These are phyloP conservation scores for Gonocerus acuteangulatus DNA, from an alignment of 2,888 invertebrate species.

Conservation along the genomic window DNA sequence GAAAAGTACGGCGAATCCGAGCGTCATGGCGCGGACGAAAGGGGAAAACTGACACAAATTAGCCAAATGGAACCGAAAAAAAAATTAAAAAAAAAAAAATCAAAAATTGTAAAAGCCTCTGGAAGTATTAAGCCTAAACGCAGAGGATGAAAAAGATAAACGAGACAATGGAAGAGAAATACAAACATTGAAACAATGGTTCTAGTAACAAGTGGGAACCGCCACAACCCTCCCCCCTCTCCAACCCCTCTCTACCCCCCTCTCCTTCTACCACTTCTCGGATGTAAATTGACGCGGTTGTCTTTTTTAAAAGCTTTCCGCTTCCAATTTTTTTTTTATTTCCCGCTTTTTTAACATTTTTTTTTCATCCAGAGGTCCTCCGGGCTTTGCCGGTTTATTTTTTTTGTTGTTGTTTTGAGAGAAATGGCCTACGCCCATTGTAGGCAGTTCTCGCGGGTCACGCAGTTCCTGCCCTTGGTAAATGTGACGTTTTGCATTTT, in stretches of 20 bases:
- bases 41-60: no score
- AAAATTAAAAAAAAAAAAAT: no score
- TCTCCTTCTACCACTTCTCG: no score
- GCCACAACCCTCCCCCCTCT: background rate
- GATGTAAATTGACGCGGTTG: background rate
- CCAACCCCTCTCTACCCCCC: background rate
- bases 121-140: background rate
- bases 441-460: background rate
- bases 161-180: background rate
- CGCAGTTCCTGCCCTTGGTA: background rate
- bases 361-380: background rate
- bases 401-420: background rate
- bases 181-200: background rate
- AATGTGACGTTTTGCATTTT: background rate
- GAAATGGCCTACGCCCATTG: background rate
- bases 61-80: no score
- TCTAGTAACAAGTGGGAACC: background rate
- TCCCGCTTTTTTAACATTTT: background rate
- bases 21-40: no score
- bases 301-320: slow-evolving; percentile 1
- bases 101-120: no score
- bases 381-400: background rate
- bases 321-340: slow-evolving; percentile 1
- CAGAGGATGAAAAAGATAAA: background rate
- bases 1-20: no score